A percentile compares a stretch with the other conserved stretches of the same genome.
Evolutionary conservation across 2,888 invertebrate genomes (phyloP).

Genomic region (Cremastobaeus sp.): DNA sequence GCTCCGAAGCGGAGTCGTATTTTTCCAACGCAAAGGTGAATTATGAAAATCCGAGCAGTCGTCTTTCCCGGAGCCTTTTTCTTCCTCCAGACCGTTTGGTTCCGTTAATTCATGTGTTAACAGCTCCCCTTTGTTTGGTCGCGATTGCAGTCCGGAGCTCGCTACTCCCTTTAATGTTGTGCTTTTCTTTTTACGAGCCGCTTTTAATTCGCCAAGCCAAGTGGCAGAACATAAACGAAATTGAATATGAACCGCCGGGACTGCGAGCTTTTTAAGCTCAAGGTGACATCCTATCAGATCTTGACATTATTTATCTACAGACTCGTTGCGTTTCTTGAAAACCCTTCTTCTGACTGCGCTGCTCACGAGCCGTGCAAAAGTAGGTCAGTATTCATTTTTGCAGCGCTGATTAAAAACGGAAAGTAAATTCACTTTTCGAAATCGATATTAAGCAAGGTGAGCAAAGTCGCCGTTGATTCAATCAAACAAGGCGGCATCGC

Average conservation of each 20-base stretch:
- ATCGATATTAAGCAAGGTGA: constrained; percentile 10
- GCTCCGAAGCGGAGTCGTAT: constrained; percentile 7
- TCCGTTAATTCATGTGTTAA: constrained; percentile 49
- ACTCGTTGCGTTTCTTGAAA: constrained; percentile 1
- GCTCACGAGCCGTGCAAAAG: neutral
- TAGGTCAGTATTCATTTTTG: constrained; percentile 29
- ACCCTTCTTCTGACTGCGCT: neutral
- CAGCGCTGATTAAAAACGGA: neutral
- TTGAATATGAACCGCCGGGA: constrained; percentile 26
- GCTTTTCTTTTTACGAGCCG: neutral
- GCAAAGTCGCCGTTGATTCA: too few relatives aligned
- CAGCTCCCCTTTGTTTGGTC: constrained; percentile 42
- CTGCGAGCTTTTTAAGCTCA: constrained; percentile 27
- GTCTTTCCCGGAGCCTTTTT: constrained; percentile 37
- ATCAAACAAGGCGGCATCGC: too few relatives aligned
- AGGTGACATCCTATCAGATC: constrained; percentile 14
- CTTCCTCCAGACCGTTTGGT: constrained; percentile 26
- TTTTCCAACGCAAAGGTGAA: constrained; percentile 12
- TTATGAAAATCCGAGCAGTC: constrained; percentile 25
- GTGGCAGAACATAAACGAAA: constrained; percentile 22
- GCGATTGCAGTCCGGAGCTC: constrained; percentile 29
- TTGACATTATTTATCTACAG: constrained; percentile 19
- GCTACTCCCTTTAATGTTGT: neutral
- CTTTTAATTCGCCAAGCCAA: constrained; percentile 22
- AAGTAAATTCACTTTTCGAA: neutral